These are phyloP conservation scores for Leptinotarsa defecta DNA, from an alignment of 1,140 invertebrate genomes.

Conservation along the genomic window DNA sequence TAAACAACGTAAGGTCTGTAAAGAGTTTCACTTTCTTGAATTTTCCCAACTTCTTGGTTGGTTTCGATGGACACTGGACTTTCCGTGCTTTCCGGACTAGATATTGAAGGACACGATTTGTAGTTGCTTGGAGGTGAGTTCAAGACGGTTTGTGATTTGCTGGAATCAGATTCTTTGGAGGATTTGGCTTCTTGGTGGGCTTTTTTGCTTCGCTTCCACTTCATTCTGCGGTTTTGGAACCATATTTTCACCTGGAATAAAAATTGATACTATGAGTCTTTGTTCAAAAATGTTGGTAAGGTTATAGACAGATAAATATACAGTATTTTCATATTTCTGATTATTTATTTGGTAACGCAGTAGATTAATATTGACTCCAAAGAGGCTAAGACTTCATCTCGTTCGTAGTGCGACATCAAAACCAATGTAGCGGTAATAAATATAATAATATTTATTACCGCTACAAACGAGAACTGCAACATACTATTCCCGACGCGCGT, in stretches of 20 bases:
- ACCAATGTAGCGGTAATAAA: no score
- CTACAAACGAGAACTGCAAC: no score
- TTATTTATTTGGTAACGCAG: no score
- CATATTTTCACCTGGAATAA: slow-evolving; percentile 87
- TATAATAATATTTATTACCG: no score
- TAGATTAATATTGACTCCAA: no score
- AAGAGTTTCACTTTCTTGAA: slow-evolving; percentile 49
- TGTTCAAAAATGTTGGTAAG: no score
- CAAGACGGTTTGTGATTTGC: slow-evolving; percentile 28
- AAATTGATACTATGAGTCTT: no score
- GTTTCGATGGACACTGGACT: slow-evolving; percentile 26
- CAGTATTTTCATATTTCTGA: no score
- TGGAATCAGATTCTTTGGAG: slow-evolving; percentile 40
- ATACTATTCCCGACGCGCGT: no score
- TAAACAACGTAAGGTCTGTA: slow-evolving; percentile 56
- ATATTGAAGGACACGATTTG: slow-evolving; percentile 33
- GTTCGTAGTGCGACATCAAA: no score
- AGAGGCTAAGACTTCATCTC: no score
- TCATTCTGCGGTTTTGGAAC: slow-evolving; percentile 96
- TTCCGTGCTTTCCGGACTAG: slow-evolving; percentile 30
- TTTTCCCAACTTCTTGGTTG: slow-evolving; percentile 35
- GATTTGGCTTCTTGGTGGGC: slow-evolving; percentile 77
- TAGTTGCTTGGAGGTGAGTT: slow-evolving; percentile 26
- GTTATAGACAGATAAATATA: no score
- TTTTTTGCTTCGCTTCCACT: slow-evolving; percentile 94